phyloP scores from a whole-genome alignment of 2,797 vertebrate species.

The Poeciliopsis paucimaculata region DNA sequence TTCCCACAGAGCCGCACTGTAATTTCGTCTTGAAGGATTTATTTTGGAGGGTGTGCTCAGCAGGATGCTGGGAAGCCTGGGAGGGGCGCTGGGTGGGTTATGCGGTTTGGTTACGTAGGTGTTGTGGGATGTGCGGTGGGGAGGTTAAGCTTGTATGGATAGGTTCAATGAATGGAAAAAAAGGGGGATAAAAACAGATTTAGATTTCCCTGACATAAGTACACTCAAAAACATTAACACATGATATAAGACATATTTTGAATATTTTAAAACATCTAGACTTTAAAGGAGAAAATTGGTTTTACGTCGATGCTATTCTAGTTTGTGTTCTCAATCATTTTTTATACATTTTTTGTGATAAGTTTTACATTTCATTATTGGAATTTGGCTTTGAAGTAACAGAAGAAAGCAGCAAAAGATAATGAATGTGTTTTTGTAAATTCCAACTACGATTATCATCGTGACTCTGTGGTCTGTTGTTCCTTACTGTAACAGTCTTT shows the following conservation, averaged over 20 bases:
- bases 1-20: conserved; percentile 59
- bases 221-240: not conserved
- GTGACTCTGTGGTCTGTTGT: conserved; percentile 50
- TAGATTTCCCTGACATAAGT: not conserved
- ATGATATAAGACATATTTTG: not conserved
- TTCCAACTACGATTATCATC: conserved; percentile 45
- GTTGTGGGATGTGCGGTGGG: conserved; percentile 58
- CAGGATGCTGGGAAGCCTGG: conserved; percentile 68
- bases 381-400: conserved; percentile 21
- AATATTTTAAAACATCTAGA: not conserved
- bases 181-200: conserved; percentile 16
- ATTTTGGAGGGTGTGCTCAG: conserved; percentile 35
- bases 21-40: conserved; percentile 53
- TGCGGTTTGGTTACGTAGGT: conserved; percentile 26
- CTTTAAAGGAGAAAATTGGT: conserved; percentile 4
- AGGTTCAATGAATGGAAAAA: conserved; percentile 49
- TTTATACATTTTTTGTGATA: not conserved
- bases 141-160: conserved; percentile 49
- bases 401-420: conserved; percentile 27
- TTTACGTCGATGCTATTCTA: not conserved
- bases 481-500: conserved; percentile 62
- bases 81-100: conserved; percentile 55
- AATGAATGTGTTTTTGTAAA: conserved; percentile 51
- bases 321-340: not conserved
- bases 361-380: not conserved